A percentile compares a stretch with the other conserved stretches of the same genome.
phyloP scores from a whole-genome alignment of 2,888 invertebrate species.

The Drosophila neotestacea region DNA sequence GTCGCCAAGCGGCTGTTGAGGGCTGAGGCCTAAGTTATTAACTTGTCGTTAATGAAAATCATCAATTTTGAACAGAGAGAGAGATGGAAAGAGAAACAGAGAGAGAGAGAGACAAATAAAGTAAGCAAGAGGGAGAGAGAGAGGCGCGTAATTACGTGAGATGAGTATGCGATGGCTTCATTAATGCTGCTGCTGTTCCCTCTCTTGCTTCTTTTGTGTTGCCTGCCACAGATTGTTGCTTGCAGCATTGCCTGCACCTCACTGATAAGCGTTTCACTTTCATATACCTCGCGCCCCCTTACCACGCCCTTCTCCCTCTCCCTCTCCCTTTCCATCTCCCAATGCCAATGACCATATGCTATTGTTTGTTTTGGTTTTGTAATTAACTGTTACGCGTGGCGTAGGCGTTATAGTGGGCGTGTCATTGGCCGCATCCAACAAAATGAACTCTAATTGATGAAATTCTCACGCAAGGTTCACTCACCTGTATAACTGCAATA shows the following conservation, averaged over 20 bases:
- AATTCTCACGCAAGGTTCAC: too few relatives aligned
- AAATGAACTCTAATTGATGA: slow-evolving; percentile 20
- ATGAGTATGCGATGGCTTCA: slow-evolving; percentile 67
- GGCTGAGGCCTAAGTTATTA: slow-evolving; percentile 64
- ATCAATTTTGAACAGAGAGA: slow-evolving; percentile 70
- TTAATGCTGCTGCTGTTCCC: slow-evolving; percentile 43
- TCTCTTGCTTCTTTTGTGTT: slow-evolving; percentile 1
- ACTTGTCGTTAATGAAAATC: slow-evolving; percentile 81
- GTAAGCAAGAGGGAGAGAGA: slow-evolving; percentile 6
- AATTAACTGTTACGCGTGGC: slow-evolving; percentile 50
- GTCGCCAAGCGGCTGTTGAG: slow-evolving; percentile 46
- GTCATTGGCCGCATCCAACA: slow-evolving; percentile 21
- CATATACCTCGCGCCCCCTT: not conserved
- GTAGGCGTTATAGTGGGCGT: slow-evolving; percentile 29
- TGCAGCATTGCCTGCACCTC: slow-evolving; percentile 41
- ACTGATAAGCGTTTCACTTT: slow-evolving; percentile 58
- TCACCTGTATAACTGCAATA: too few relatives aligned
- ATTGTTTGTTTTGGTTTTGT: slow-evolving; percentile 57
- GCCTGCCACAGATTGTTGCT: slow-evolving; percentile 18
- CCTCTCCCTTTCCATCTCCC: not conserved
- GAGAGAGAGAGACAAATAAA: slow-evolving; percentile 11
- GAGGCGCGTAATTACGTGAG: slow-evolving; percentile 58
- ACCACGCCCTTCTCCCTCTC: not conserved
- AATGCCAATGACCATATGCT: slow-evolving; percentile 14
- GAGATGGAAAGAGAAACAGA: slow-evolving; percentile 1